phyloP scores from a whole-genome alignment of 2,113 vertebrate species.

The Capreolus pygargus region DNA sequence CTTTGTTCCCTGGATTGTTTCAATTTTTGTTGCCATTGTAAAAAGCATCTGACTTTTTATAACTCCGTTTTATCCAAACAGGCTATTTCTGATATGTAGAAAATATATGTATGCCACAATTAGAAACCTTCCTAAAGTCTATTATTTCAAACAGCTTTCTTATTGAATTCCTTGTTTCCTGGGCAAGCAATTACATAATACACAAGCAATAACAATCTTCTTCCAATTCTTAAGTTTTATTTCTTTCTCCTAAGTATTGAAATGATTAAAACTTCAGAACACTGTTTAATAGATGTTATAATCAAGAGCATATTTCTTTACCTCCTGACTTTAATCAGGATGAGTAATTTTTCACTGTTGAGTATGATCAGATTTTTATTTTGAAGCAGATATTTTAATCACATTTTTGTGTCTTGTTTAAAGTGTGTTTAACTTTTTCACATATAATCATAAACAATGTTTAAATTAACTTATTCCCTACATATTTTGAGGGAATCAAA shows the following conservation, averaged over 20 bases:
- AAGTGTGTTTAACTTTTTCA: neutral
- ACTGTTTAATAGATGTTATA: neutral
- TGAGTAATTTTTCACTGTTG: neutral
- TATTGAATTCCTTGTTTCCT: neutral
- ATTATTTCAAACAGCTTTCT: neutral
- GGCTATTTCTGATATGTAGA: neutral
- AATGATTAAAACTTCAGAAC: constrained; percentile 14
- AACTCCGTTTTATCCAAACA: neutral
- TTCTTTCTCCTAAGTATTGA: neutral
- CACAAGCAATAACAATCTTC: neutral
- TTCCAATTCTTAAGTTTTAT: neutral
- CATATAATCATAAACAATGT: neutral
- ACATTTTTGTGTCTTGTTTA: neutral
- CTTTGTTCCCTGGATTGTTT: neutral
- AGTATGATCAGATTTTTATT: neutral
- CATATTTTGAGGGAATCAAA: neutral
- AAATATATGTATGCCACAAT: neutral
- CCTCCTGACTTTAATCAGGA: neutral
- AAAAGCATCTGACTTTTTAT: neutral
- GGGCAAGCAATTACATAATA: neutral
- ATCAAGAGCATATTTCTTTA: constrained; percentile 7
- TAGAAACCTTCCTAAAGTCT: neutral
- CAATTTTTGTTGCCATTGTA: neutral
- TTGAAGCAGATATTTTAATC: neutral
- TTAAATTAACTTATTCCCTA: neutral